Evolutionary conservation across 2,113 vertebrate species (phyloP).

Genomic region (Proterorhinus semilunaris): DNA sequence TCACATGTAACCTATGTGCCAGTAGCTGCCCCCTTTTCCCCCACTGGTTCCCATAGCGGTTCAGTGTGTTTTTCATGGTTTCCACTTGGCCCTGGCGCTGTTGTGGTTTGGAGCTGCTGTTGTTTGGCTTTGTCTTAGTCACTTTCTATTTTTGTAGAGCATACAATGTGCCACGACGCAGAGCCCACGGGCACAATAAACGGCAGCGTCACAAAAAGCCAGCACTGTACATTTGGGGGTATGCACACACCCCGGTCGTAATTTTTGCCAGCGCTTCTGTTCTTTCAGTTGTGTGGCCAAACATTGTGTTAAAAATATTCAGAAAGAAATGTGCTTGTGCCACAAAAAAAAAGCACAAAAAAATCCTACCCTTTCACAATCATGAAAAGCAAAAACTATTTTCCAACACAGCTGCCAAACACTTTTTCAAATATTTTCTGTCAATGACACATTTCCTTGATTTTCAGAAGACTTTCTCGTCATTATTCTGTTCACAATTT

Average conservation of each 20-base stretch:
- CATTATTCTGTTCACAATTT: not conserved
- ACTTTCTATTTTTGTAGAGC: slow-evolving; percentile 61
- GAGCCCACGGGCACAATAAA: slow-evolving; percentile 38
- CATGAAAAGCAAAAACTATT: not conserved
- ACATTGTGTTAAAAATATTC: not conserved
- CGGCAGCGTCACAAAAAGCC: slow-evolving; percentile 37
- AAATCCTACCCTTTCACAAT: not conserved
- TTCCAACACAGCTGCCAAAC: not conserved
- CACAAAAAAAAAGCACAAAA: not conserved
- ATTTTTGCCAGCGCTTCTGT: not conserved
- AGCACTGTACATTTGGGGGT: slow-evolving; percentile 25
- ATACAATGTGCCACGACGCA: slow-evolving; percentile 56
- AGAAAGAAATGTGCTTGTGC: too few relatives aligned
- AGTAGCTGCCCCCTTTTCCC: not conserved
- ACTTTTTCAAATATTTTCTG: not conserved
- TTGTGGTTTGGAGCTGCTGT: slow-evolving; percentile 47
- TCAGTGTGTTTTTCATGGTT: slow-evolving; percentile 7
- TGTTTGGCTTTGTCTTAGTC: slow-evolving; percentile 62
- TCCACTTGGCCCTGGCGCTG: slow-evolving; percentile 37
- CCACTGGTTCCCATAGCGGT: not conserved
- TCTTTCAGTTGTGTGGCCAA: too few relatives aligned
- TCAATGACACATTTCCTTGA: not conserved
- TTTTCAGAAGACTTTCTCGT: not conserved
- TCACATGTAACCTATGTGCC: slow-evolving; percentile 31
- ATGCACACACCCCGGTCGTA: not conserved